Base-by-base conservation (phyloP, 2,113 vertebrate genomes). In the Bos indicus region DNA sequence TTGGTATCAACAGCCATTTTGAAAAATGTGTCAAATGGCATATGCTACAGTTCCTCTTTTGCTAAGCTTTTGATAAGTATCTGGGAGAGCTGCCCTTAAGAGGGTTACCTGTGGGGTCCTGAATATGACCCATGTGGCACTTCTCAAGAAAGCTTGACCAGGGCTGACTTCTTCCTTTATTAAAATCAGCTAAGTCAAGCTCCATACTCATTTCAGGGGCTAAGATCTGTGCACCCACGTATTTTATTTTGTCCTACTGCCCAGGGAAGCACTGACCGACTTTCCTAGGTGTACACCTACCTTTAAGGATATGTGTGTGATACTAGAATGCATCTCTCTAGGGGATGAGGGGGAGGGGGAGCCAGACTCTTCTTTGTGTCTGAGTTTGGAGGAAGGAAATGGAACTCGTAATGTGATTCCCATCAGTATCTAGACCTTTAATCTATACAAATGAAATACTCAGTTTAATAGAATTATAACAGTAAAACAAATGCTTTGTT, bases 401-500 rank as follows among this genome's bases (percentile, higher is more conserved):
- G 82, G 90, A 90, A 88, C 64, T 88, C 8, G 2, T 92, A 90
- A 93, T 90, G 88, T 90, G 95, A 98, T 97, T 94, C 54, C 85
- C 91, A 94, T 85, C 91, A 88, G 78, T 94, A 91, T 90, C 64
- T n/a, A 97, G 88, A 64, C 85, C 82, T 97, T 94, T 95, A 96
- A 96, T 82, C 82, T 51, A 85, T 52, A 97, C 96, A 95, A 97
- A 97, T 92, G 94, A 97, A 97, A 95, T 81, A 28, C 83, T 94
- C 85, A 23, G 85, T 74, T 96, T 97, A 88, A 92, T 97, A 95
- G 95, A 97, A 97, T 94, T 94, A 88, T 93, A 56, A 93, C 97
- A 98, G 94, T 96, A 97, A 97, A 98, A 96, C 67, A 85, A 98
- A 94, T 86, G 94, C 96, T 97, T 98, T 97, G 95, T 96, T 97